Evolutionary conservation across 2,888 invertebrate genomes (phyloP).

Genomic region (Archaeoteleia sp.): DNA sequence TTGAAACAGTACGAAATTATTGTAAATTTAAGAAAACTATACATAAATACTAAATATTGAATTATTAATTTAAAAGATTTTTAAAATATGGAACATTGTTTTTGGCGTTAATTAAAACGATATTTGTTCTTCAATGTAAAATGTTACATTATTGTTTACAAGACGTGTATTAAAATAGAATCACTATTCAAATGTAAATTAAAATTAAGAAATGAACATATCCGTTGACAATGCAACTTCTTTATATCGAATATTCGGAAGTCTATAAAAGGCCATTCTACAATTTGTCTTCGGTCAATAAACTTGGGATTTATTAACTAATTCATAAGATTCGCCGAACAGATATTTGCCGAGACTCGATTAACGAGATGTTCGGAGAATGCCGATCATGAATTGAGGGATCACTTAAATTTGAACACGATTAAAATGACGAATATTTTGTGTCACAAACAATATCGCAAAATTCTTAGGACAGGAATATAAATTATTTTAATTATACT

Average conservation of each 20-base stretch:
- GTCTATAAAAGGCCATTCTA: constrained; percentile 31
- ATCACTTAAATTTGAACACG: constrained; percentile 48
- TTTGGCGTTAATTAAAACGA: too few species aligned
- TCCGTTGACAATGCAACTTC: constrained; percentile 19
- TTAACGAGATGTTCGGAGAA: constrained; percentile 53
- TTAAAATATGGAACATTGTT: too few species aligned
- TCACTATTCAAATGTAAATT: too few species aligned
- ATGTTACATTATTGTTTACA: too few species aligned
- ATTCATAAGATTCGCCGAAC: constrained; percentile 51
- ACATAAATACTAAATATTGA: too few species aligned
- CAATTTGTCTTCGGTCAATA: constrained; percentile 54
- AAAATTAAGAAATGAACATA: not conserved
- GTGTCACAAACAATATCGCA: constrained; percentile 26
- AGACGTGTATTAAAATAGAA: too few species aligned
- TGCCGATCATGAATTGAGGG: constrained; percentile 52
- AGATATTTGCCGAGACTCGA: constrained; percentile 38
- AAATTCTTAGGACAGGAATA: too few species aligned
- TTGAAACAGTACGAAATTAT: too few species aligned
- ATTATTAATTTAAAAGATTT: too few species aligned
- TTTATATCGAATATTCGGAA: constrained; percentile 26
- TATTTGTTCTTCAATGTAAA: not conserved
- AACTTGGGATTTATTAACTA: constrained; percentile 53
- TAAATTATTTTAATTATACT: too few species aligned
- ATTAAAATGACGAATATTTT: constrained; percentile 47
- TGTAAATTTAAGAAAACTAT: too few species aligned